Percentiles rank a stretch among this genome's conserved stretches.
These are phyloP conservation scores for Carduelis carduelis DNA, from an alignment of 2,797 vertebrate genomes.

Conservation along the genomic window DNA sequence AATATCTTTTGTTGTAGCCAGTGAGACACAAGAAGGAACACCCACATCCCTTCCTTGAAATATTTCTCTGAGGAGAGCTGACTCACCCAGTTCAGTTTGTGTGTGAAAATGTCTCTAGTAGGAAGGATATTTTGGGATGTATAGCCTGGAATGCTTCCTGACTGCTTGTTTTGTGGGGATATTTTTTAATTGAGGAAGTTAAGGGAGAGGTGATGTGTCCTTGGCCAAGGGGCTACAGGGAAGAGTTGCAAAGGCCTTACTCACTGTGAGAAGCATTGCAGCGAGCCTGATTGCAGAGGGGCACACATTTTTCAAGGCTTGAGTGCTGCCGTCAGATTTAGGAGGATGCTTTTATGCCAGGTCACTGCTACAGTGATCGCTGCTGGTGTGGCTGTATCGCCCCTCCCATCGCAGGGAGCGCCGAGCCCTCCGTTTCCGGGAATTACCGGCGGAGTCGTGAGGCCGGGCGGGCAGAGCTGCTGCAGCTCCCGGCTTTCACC, in stretches of 20 bases:
- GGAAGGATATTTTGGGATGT: conserved; percentile 20
- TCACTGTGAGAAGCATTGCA: background rate
- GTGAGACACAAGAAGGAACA: conserved; percentile 25
- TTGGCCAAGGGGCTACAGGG: background rate
- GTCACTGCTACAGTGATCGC: conserved; percentile 16
- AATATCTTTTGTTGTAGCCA: conserved; percentile 26
- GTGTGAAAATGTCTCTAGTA: conserved; percentile 32
- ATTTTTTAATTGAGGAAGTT: background rate
- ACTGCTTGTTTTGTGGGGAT: background rate
- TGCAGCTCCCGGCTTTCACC: background rate
- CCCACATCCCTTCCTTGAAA: conserved; percentile 25
- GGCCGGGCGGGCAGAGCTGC: background rate
- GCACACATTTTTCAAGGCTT: background rate
- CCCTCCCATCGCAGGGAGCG: background rate
- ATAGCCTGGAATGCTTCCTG: conserved; percentile 4
- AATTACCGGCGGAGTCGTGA: background rate
- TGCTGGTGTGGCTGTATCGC: background rate
- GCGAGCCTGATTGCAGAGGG: background rate
- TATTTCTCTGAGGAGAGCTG: conserved; percentile 31
- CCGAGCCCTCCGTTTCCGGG: rapidly evolving
- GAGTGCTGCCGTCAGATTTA: background rate
- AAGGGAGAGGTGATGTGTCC: background rate
- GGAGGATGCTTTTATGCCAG: conserved; percentile 27
- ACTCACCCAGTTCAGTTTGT: conserved; percentile 26
- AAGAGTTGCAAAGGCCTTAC: background rate